Percentiles rank a stretch among this genome's conserved stretches.
These are phyloP conservation scores for Aphelocoma californica DNA, from an alignment of 2,797 vertebrate genomes.

Conservation along the genomic window DNA sequence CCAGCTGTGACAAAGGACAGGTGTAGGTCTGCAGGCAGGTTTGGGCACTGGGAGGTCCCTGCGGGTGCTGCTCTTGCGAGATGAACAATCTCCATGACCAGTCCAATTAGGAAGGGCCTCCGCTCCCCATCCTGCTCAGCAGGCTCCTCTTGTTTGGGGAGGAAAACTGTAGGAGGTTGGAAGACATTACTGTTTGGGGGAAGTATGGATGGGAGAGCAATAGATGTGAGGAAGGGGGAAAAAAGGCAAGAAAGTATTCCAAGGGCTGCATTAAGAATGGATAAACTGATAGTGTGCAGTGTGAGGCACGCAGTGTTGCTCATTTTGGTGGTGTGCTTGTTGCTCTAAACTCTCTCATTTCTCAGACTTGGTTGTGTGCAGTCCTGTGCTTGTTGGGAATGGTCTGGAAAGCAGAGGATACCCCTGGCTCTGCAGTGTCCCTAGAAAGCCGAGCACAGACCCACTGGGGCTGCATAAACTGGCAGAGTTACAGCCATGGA, in stretches of 20 bases:
- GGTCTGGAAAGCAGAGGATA: not conserved
- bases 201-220: not conserved
- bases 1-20: conserved; percentile 74
- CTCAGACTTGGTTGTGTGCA: not conserved
- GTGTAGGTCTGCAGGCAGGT: conserved; percentile 55
- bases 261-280: not conserved
- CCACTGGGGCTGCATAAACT: not conserved
- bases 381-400: not conserved
- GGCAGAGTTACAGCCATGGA: not conserved
- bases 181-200: not conserved
- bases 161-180: not conserved
- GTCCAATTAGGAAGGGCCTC: not conserved
- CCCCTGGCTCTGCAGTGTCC: not conserved
- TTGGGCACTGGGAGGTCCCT: rapidly evolving
- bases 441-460: not conserved
- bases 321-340: not conserved
- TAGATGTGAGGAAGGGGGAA: not conserved
- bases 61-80: not conserved
- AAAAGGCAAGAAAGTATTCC: conserved; percentile 1
- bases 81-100: not conserved
- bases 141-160: not conserved
- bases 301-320: not conserved
- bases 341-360: not conserved
- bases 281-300: not conserved
- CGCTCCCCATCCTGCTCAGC: not conserved